Base-by-base conservation (phyloP, 2,113 vertebrate species). In the Alaudala cheleensis region DNA sequence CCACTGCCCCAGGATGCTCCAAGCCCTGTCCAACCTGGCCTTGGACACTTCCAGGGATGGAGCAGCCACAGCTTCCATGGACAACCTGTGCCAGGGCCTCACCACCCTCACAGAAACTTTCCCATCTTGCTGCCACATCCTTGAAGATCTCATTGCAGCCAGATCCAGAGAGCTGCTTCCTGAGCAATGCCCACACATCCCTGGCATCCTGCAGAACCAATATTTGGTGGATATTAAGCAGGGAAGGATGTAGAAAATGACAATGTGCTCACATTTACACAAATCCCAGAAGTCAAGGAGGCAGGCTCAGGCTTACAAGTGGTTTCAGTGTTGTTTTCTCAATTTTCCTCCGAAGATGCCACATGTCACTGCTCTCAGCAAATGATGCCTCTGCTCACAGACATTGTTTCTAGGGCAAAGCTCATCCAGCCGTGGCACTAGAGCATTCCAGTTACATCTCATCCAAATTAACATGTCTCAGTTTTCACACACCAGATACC, bases 231-330 rank as follows among this genome's bases (percentile, higher is more conserved):
- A 18, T 21, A 49, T 37, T 40, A n/a, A 53, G 65, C 47, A 71
- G 20, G 39, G 73, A 60, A 67, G 50, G 71, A 51, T 18, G 70
- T 5, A 73, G 58, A 49, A 86, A 86, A 83, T 12, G 24, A 29
- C 2, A 4, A 5, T 0, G 5, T 3, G 4, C 40, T 86, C 3
- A 1, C 19, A 54, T 64, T 51, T 47, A 31, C 31, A 87, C 31
- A 71, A 61, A 81, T 29, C 39, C 26, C 34, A 54, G 9, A 58
- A 77, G 56, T 12, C 29, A 54, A 17, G 21, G 24, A 71, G 26
- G 25, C 28, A 45, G 20, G 56, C 50, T 81, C 45, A 28, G n/a
- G 47, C 25, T 47, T 42, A 61, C 54, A 81, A 81, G n/a, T 45
- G 67, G 33, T 88, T 83, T 65, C 24, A 37, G 1, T 84, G 80